Base-by-base conservation (phyloP, 2,113 vertebrate genomes). In the Benitochromis conjunctus region DNA sequence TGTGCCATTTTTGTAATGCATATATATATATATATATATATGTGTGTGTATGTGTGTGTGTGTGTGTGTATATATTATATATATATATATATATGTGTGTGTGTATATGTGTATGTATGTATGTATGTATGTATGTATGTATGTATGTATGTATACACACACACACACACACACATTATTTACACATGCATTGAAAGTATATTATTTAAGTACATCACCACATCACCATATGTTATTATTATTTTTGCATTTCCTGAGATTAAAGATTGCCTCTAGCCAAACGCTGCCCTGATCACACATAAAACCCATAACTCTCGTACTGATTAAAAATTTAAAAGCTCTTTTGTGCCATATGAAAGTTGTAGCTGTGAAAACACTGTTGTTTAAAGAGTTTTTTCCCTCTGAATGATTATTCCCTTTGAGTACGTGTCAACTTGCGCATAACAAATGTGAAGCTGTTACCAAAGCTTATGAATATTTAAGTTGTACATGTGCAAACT, bases 181-280 rank as follows among this genome's bases (percentile, higher is more conserved):
- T 64, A 7, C 6, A 64, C 31, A 64, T 36, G 12, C 60, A 64
- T n/a, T 3, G 1, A 8, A 60, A 60, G 58, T 60, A 10, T 6
- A 19, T 60, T 57, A 57, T 11, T 58, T 58, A 60, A 60, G 29
- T 18, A 60, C 7, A 51, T 81, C 18, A 51, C n/a, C n/a, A n/a
- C n/a, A n/a, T n/a, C n/a, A n/a, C n/a, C 55, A 87, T 46, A 81
- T 5, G 87, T 57, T 2, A 57, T 2, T 69, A 7, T n/a, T 38
- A 64, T 76, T 41, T 80, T 66, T 38, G 24, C 36, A 86, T 88
- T 92, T 92, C 92, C 90, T 92, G 90, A 91, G 88, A 83, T 85
- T 41, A 88, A 78, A 87, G 58, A 81, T 60, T 14, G 71, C 26
- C 5, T 85, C 19, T 82, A n/a, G 43, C 69, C 34, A 74, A 81